Conservation (phyloP, 2,797 vertebrate genomes). For the Pseudomugil gertrudae region DNA sequence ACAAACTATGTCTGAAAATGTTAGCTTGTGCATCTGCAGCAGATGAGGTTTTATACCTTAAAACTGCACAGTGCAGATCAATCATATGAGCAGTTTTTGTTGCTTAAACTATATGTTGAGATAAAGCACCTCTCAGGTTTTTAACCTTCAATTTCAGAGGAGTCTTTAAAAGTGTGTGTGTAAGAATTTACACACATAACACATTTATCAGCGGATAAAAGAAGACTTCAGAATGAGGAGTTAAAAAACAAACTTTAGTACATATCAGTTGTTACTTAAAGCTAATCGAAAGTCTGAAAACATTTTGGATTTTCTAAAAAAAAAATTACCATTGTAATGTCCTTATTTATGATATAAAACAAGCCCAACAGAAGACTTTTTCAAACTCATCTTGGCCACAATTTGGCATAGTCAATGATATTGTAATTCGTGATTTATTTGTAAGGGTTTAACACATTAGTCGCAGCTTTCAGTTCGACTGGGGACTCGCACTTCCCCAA, state of each 20-base stretch:
- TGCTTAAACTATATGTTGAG: conserved; percentile 33
- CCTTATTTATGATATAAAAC: not conserved
- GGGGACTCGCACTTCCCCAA: no score
- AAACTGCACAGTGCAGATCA: conserved; percentile 39
- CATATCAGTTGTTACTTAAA: no score
- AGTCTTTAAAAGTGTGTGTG: no score
- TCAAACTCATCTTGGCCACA: not conserved
- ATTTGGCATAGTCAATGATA: not conserved
- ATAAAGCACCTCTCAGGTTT: conserved; percentile 9
- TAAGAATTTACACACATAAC: no score
- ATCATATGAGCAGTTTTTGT: conserved; percentile 26
- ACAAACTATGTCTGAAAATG: conserved; percentile 29
- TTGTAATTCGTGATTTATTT: not conserved
- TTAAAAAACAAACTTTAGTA: no score
- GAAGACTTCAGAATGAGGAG: no score
- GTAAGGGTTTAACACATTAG: no score
- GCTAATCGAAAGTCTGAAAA: not conserved
- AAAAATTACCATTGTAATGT: not conserved
- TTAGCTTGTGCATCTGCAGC: not conserved
- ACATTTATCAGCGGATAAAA: no score
- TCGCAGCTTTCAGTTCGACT: no score
- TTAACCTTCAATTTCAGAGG: not conserved
- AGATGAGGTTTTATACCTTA: conserved; percentile 17
- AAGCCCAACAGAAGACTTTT: not conserved
- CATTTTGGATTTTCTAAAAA: not conserved